Percentiles rank a stretch among this genome's conserved stretches.
phyloP scores from a whole-genome alignment of 2,113 vertebrate genomes.

The Ahaetulla prasina region DNA sequence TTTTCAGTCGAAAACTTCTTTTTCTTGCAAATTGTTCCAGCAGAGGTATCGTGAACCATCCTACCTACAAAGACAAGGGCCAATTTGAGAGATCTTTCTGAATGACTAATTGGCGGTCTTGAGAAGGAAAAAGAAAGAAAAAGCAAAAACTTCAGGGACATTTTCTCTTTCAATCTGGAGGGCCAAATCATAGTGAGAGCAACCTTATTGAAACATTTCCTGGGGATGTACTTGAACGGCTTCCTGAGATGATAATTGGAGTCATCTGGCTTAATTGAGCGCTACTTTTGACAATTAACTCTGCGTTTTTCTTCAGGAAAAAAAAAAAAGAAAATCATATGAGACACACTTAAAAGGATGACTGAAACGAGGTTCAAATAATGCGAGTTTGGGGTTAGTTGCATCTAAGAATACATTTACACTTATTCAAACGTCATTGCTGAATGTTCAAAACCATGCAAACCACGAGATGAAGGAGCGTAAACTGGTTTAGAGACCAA shows the following conservation, averaged over 20 bases:
- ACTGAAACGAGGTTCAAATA: neutral
- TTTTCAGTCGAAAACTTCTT: neutral
- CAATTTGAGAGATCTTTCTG: neutral
- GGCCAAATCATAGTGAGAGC: neutral
- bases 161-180: neutral
- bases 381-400: neutral
- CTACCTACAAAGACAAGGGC: neutral
- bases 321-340: accelerated
- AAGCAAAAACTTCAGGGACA: neutral
- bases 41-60: neutral
- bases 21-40: neutral
- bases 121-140: neutral
- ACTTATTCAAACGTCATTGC: neutral
- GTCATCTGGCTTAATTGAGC: neutral
- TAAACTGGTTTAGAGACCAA: neutral
- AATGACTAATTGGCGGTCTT: neutral
- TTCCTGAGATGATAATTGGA: neutral
- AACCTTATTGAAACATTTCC: neutral
- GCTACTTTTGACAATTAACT: neutral
- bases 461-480: neutral
- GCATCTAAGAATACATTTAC: neutral
- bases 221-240: neutral
- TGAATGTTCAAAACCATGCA: neutral
- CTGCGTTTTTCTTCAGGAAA: neutral
- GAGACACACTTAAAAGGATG: neutral